phyloP scores from a whole-genome alignment of 2,113 vertebrate genomes.

The Aleadryas rufinucha region DNA sequence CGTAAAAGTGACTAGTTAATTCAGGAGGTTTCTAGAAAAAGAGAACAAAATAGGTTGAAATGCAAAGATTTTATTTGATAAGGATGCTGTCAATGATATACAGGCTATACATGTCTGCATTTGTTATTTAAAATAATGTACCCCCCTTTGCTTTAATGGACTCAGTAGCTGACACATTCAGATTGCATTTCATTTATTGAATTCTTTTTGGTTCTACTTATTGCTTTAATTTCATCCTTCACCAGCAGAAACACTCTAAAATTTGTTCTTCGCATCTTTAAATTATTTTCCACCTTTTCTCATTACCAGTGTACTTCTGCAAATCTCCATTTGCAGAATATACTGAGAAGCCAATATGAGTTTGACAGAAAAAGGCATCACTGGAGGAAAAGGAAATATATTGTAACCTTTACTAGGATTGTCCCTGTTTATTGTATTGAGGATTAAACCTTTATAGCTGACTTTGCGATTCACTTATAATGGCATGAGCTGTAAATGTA shows the following conservation, averaged over 20 bases:
- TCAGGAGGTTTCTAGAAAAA: not conserved
- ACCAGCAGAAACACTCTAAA: not conserved
- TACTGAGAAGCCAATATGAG: not conserved
- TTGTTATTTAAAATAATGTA: not conserved
- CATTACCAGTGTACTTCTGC: not conserved
- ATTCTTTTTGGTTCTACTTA: not conserved
- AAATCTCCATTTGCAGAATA: not conserved
- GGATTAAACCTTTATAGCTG: not conserved
- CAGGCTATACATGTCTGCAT: not conserved
- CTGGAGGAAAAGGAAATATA: not conserved
- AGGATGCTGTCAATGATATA: not conserved
- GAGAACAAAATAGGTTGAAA: not conserved
- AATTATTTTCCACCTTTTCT: not conserved
- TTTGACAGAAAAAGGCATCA: not conserved
- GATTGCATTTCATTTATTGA: not conserved
- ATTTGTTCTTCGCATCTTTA: not conserved
- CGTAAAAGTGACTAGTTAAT: not conserved
- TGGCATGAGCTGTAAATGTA: not conserved
- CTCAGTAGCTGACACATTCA: not conserved
- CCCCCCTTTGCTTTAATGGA: not conserved
- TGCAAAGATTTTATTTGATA: not conserved
- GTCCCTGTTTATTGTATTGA: not conserved
- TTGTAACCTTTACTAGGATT: not conserved
- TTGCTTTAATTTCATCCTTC: not conserved
- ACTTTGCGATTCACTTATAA: not conserved